Evolutionary conservation across 2,888 invertebrate genomes (phyloP), one percentile per base, ranked within the genome.

Genomic region (Ormyrus nitidulus): DNA sequence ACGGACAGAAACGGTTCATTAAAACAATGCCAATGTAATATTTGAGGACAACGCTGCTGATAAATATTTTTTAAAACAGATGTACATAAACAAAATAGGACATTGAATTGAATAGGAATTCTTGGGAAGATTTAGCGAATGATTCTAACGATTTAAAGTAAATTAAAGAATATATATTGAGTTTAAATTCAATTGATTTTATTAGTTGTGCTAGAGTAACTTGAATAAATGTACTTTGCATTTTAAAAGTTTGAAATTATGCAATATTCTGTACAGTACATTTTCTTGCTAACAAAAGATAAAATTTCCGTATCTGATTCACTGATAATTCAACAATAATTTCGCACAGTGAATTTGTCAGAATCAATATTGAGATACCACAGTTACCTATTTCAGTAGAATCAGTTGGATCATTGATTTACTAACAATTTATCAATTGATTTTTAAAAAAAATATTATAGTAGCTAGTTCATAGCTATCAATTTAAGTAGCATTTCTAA

Each of bases 1-100:
- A 62, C 34, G 13, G 65, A 53, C 51, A 71, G 44, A 71, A 72
- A 61, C 59, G 5, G 19, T 68, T 73, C n/a, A 68, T 73, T 54
- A 66, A 54, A 62, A 56, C 44, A 58, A 49, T 56, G 56, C 73
- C 54, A 59, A 46, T 58, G n/a, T 46, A 70, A 72, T 51, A 65
- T 62, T 54, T 76, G 61, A 76, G 49, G 13, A 72, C 56, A 58
- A 71, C 66, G n/a, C 48, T 75, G 59, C 62, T 80, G 59, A 74
- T 48, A 68, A 73, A 74, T 74, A 76, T 80, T 75, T 76, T 79
- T 70, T 61, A 66, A 76, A 75, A 69, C 13, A 74, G 54, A 75
- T 80, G 80, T 80, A 80, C 76, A 80, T 80, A 80, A 59, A 74
- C 48, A 48, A 70, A 68, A 76, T 75, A 78, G 66, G 44, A n/a